Base-by-base conservation (phyloP, 2,888 invertebrate species). In the Rhamphomyia laevipes region DNA sequence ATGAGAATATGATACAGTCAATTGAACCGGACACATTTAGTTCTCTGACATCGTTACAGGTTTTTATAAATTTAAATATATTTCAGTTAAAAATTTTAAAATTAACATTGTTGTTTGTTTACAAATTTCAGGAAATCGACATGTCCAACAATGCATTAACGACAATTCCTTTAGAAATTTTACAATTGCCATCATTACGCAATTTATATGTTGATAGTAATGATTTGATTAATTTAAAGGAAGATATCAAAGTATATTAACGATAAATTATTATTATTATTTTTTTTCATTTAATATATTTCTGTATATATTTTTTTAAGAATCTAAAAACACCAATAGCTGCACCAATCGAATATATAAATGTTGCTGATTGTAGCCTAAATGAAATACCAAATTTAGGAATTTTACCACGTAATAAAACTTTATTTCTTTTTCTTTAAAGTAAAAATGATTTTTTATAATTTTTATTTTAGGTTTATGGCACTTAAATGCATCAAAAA, bases 401-500 rank as follows among this genome's bases (percentile, higher is more conserved):
- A 3, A 65, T 71, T 30, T 58, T 81, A 16, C 78, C 83, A 13
- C 61, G 69, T 69, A 55, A 60, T 63, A n/a, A 46, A 12, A 40
- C 40, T n/a, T n/a, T 13, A 23, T 13, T 15, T 18, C 1, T 23
- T 3, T 10, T 15, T 31, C 9, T 11, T 15, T 31, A 18, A 33
- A 15, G n/a, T 15, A 21, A 47, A 48, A 42, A 27, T 46, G 40
- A 13, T 12, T 12, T 17, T 5, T 46, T 38, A n/a, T 48, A 31
- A 52, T 46, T 42, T 33, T 47, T n/a, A n/a, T 45, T 55, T 6
- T 35, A 68, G 74, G 76, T 43, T 61, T 84, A 33, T 59, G 66
- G 48, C 68, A 75, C 45, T 74, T 84, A 50, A 84, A 84, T 59
- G 73, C 82, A 40, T 82, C 83, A 0, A 61, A 68, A 43, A 84